Evolutionary conservation across 2,888 invertebrate genomes (phyloP).

Genomic region (Sceliomorpha sp.): DNA sequence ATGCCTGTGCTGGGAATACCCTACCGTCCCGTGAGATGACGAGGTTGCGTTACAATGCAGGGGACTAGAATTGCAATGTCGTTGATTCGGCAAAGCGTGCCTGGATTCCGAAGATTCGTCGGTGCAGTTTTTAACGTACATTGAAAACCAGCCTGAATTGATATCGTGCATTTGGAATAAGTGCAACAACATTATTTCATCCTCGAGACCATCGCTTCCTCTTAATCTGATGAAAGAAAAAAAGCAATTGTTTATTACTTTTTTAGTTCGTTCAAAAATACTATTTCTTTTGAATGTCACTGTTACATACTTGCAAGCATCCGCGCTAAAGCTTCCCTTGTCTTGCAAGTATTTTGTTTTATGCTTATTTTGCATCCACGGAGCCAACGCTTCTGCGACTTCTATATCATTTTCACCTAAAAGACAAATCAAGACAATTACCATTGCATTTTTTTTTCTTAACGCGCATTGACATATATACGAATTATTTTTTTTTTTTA

Average conservation of each 20-base stretch:
- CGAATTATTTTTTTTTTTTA: too few relatives aligned
- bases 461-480: too few relatives aligned
- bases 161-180: constrained; percentile 82
- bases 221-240: constrained; percentile 50
- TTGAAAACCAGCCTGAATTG: constrained; percentile 71
- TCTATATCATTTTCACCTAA: constrained; percentile 87
- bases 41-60: constrained; percentile 53
- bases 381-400: constrained; percentile 81
- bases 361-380: constrained; percentile 71
- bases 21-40: constrained; percentile 49
- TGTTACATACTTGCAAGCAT: constrained; percentile 63
- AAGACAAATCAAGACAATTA: too few relatives aligned
- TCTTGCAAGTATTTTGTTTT: constrained; percentile 63
- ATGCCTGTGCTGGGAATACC: constrained; percentile 65
- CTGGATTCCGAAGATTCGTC: constrained; percentile 64
- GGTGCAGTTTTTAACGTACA: constrained; percentile 67
- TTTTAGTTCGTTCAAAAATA: too few relatives aligned
- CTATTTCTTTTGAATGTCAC: too few relatives aligned
- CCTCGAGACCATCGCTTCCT: constrained; percentile 76
- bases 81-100: constrained; percentile 59
- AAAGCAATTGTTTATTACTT: not conserved
- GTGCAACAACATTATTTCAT: constrained; percentile 84
- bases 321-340: constrained; percentile 58
- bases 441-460: too few relatives aligned
- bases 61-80: constrained; percentile 63